Evolutionary conservation across 2,888 invertebrate species (phyloP).

Genomic region (Frankliniella intonsa): DNA sequence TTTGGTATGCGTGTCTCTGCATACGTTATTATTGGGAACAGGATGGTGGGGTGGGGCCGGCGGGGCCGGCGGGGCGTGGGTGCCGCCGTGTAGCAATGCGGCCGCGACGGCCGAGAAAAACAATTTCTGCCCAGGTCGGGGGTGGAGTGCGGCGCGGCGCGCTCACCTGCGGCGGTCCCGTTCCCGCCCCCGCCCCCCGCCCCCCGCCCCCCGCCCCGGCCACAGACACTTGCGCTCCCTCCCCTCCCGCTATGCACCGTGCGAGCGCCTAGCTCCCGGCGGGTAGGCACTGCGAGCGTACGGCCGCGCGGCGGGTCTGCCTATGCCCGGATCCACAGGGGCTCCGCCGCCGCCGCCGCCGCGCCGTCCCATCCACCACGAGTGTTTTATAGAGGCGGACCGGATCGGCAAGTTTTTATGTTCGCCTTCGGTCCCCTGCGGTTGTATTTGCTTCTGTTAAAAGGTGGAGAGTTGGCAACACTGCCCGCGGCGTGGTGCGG

Average conservation of each 20-base stretch:
- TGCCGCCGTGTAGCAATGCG: neutral
- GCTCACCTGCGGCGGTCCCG: neutral
- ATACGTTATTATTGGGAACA: conserved; percentile 23
- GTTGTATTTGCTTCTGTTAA: neutral
- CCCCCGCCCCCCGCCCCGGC: no score
- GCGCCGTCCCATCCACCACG: neutral
- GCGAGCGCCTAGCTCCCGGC: neutral
- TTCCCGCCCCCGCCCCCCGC: neutral
- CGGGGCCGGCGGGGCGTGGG: neutral
- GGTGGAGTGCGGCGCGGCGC: neutral
- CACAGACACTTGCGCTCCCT: neutral
- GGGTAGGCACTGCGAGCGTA: neutral
- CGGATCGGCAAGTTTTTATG: neutral
- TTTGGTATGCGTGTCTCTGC: neutral
- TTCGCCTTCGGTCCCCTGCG: neutral
- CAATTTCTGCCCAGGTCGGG: no score
- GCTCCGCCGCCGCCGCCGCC: neutral
- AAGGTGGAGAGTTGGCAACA: neutral
- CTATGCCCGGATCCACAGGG: neutral
- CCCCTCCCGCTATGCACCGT: neutral
- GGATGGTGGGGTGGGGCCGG: neutral
- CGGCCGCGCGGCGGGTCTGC: neutral
- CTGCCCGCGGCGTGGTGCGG: neutral
- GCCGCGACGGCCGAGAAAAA: no score
- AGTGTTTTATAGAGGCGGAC: neutral